Conservation (phyloP, 35 echinoderm and acorn worm species). For the Ophioderma brevispina region DNA sequence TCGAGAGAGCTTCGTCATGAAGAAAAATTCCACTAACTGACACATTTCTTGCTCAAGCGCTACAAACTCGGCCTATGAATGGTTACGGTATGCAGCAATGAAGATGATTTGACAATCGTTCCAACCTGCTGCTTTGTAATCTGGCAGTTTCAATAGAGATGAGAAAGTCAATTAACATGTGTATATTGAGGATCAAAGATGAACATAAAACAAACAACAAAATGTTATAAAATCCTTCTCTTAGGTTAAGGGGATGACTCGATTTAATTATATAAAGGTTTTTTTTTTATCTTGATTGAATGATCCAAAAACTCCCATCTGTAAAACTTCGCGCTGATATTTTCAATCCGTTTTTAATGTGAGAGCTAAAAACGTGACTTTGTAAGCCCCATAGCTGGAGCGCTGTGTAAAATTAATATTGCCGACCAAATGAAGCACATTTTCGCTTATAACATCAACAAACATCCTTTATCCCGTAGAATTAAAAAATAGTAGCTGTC, state of each 20-base stretch:
- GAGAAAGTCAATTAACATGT: not conserved
- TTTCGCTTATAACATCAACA: no score
- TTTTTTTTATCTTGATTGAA: not conserved
- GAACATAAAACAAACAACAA: not conserved
- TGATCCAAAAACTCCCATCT: no score
- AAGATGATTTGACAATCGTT: not conserved
- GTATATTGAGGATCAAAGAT: not conserved
- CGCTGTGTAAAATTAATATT: no score
- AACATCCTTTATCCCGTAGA: no score
- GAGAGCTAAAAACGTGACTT: no score
- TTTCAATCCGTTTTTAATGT: no score
- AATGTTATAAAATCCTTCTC: not conserved
- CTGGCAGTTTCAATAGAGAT: not conserved
- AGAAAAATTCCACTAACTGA: not conserved
- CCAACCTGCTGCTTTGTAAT: not conserved
- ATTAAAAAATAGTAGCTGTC: no score
- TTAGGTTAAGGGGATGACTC: no score
- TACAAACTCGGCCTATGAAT: not conserved
- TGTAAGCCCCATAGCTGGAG: no score
- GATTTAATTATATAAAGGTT: no score
- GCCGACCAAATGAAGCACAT: no score
- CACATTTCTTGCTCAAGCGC: not conserved
- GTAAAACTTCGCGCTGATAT: no score
- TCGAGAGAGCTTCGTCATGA: not conserved
- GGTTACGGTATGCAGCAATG: not conserved